Evolutionary conservation across 2,888 invertebrate species (phyloP), one percentile per base, ranked within the genome.

Genomic region (Troilus luridus): DNA sequence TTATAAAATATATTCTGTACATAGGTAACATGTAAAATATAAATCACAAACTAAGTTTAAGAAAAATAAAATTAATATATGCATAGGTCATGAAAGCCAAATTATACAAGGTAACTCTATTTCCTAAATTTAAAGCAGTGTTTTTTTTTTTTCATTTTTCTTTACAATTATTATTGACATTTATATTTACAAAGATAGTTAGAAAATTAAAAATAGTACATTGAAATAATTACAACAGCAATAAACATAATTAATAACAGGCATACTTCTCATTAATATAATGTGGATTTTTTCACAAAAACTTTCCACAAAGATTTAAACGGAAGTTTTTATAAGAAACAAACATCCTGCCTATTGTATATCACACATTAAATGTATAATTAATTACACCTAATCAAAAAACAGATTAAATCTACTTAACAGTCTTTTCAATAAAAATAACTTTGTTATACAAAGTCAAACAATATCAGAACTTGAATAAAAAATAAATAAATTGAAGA

Each of bases 11-110:
- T 92, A 92, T 92, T 91, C 92, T 92, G 92, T 92, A 92, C 91
- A 92, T 92, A 93, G 93, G 92, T 93, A 92, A 93, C 92, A 92
- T 91, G 88, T 88, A 92, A 92, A 92, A 92, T 92, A 92, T 90
- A 92, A 92, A 91, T 92, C 91, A 92, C 92, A 91, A 92, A 91
- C 89, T 89, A 81, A 91, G 89, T 88, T 67, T 81, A 91, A 91
- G 77, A 91, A 88, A 91, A 91, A 91, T 91, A 91, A 91, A 91
- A 92, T 64, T 91, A 91, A 88, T 91, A 67, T 89, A 81, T 89
- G 91, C 88, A 91, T 89, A 89, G 77, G 88, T 89, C 88, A 89
- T 91, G 91, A 91, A 91, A 91, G 91, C 91, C 89, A 91, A 91
- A 91, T 91, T 81, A 89, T 91, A 88, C 62, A 67, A 92, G 92